Evolutionary conservation across 2,797 vertebrate genomes (phyloP), one percentile per base, ranked within the genome.

Genomic region (Synanceia verrucosa): DNA sequence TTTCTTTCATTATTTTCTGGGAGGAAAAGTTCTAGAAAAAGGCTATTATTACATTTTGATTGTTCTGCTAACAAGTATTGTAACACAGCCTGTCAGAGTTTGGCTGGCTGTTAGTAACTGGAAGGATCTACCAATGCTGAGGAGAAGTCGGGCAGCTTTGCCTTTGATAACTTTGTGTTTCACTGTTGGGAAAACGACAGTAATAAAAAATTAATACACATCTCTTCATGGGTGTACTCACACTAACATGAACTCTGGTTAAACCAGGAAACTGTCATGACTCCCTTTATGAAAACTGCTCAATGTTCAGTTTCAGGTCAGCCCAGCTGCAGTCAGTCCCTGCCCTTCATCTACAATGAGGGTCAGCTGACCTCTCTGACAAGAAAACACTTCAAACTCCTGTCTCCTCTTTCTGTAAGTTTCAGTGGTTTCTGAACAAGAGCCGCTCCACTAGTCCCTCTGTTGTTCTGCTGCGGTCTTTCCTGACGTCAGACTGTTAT

Each of bases 401-500:
- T 74, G 86, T 86, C 77, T 83, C n/a, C 31, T 82, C 58, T 84
- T 86, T 75, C 66, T 86, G 81, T 73, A 71, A 39, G 76, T 89
- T 80, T 88, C 78, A 68, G 43, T 19, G 16, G 26, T 56, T 51
- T 48, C n/a, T 51, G 51, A 81, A 76, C 36, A 66, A n/a, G 31
- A 73, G 43, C 60, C 65, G 81, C 65, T 61, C 64, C 52, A 67
- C 73, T 78, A 51, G 44, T 23, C 46, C 73, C 47, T 47, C 72
- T 55, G 72, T 81, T 83, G 84, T 83, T 75, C 77, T 67, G 39
- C 66, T 41, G 61, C 55, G 68, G 67, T 76, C 71, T 72, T 21
- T 82, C 73, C 71, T 83, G 88, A 86, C 61, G 79, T 91, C 65
- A 89, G 70, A 44, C 10, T 39, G 79, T 84, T 81, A 86, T 91